Evolutionary conservation across 1,140 invertebrate species (phyloP), one percentile per base, ranked within the genome.

Genomic region (Rhopalosiphum padi): DNA sequence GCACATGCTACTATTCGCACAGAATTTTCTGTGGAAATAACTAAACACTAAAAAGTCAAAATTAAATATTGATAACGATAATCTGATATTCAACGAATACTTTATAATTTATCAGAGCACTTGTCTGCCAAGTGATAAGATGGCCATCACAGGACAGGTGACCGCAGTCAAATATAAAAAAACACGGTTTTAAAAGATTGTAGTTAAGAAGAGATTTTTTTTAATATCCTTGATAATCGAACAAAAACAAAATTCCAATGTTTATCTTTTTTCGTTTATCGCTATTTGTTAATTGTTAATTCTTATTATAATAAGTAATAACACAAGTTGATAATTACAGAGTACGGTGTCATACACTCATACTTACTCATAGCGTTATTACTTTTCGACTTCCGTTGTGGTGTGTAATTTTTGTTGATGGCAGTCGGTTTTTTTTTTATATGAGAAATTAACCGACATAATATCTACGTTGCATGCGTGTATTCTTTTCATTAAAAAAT

Each of bases 181-280:
- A 15, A 15, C 48, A 18, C 46, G 46, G 46, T 46, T 11, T 46
- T 46, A 46, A 0, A 46, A 46, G 46, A 46, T 15, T 46, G 53
- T 55, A 7, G 53, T 55, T 3, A 55, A 25, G 55, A 9, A 55
- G 23, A 9, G 1, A 30, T 68, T 68, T 82, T 53, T 82, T 53
- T 37, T 25, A 92, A 41, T 18, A 1, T 92, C 91, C 48, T 92
- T 92, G 91, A 53, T 23, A 92, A 85, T 25, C 5, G 22, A 85
- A 85, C n/a, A 51, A 92, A 92, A 85, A 92, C 68, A 60, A 90
- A 60, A 92, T 92, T 92, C 46, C 77, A 92, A 82, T 92, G 77
- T 92, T 92, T 92, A 92, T 92, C 91, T 92, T 91, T 91, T 92
- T 92, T 82, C 91, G 91, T 92, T 92, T 92, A 92, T 92, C 77